A percentile compares a stretch with the other conserved stretches of the same genome.
These are phyloP conservation scores for Perodicticus potto DNA, from an alignment of 2,797 vertebrate genomes.

Conservation along the genomic window DNA sequence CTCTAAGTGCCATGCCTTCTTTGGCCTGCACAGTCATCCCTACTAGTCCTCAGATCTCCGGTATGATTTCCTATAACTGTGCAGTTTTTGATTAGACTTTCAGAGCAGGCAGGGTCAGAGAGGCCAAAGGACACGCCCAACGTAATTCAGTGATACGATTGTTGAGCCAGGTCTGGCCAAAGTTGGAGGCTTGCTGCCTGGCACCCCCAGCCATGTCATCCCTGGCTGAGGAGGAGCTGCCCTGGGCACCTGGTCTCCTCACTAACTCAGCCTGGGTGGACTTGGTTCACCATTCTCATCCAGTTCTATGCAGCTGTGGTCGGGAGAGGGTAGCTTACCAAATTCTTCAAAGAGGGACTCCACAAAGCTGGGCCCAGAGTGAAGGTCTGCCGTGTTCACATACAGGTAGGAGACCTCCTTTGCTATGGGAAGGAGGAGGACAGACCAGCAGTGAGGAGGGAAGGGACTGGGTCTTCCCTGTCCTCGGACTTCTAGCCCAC, in stretches of 20 bases:
- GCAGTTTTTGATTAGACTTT: not conserved
- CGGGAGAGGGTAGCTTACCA: slow-evolving; percentile 86
- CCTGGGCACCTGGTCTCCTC: not conserved
- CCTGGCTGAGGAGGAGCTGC: not conserved
- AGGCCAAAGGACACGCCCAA: not conserved
- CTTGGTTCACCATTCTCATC: not conserved
- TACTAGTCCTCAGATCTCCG: not conserved
- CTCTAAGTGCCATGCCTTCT: not conserved
- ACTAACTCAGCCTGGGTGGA: not conserved
- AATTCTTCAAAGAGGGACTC: slow-evolving; percentile 99
- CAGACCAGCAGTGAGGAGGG: not conserved
- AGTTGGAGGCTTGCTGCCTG: not conserved
- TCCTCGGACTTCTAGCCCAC: not conserved
- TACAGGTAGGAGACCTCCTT: slow-evolving; percentile 95
- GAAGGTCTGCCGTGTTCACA: slow-evolving; percentile 95
- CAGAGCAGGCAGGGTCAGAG: not conserved
- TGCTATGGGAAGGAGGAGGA: slow-evolving; percentile 86
- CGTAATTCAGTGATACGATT: not conserved
- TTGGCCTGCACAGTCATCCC: not conserved
- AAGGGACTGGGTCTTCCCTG: not conserved
- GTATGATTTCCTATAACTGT: not conserved
- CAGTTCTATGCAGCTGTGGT: not conserved
- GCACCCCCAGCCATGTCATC: not conserved
- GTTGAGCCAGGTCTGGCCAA: not conserved
- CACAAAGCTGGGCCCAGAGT: slow-evolving; percentile 98